phyloP scores from a whole-genome alignment of 2,113 vertebrate genomes.

The Nothocercus julius region DNA sequence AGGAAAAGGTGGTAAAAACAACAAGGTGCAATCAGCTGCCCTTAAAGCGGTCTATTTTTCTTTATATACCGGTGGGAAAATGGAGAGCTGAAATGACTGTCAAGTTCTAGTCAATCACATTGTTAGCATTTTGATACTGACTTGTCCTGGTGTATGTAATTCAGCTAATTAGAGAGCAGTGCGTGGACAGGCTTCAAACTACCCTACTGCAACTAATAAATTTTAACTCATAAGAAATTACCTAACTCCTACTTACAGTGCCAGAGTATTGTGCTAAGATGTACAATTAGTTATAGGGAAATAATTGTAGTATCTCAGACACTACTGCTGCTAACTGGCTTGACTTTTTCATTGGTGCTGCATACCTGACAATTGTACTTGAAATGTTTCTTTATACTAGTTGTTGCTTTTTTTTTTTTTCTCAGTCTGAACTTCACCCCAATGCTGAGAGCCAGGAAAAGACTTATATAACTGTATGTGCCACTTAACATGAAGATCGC shows the following conservation, averaged over 20 bases:
- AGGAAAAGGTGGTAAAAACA: background rate
- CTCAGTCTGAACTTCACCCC: background rate
- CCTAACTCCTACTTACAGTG: background rate
- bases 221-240: background rate
- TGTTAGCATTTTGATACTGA: background rate
- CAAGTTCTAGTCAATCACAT: background rate
- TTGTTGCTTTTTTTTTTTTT: background rate
- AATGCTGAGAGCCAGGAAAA: background rate
- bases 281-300: background rate
- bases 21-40: background rate
- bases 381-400: background rate
- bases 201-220: background rate
- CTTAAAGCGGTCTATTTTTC: background rate
- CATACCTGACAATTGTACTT: background rate
- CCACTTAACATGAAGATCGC: background rate
- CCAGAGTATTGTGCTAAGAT: background rate
- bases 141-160: background rate
- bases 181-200: background rate
- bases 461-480: background rate
- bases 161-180: slow-evolving; percentile 3
- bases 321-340: background rate
- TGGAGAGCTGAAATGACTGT: background rate
- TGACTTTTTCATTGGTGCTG: background rate
- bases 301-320: background rate
- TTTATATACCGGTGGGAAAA: background rate